Conservation (phyloP, 37 sponge, comb jelly and placozoan genomes). For the Corticium candelabrum region DNA sequence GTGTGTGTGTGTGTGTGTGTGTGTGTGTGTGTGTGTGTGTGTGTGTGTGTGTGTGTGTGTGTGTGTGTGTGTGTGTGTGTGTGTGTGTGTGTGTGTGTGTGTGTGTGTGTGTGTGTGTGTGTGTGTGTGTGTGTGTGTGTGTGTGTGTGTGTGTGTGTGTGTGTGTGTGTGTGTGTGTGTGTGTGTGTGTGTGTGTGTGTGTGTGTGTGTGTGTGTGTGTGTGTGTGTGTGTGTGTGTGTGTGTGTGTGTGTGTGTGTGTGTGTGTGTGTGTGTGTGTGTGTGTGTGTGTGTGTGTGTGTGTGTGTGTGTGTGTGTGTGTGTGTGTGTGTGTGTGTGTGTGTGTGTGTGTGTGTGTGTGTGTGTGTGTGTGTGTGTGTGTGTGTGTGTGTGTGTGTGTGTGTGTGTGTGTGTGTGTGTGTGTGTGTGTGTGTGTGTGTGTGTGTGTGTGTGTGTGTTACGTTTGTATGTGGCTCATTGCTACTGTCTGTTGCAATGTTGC, state of each 20-base stretch:
- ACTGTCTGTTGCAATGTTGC: no score
- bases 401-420: no score
- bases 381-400: no score
- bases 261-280: constrained; percentile 20
- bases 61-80: constrained; percentile 17
- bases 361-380: no score
- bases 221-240: constrained; percentile 22
- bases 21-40: constrained; percentile 14
- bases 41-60: constrained; percentile 17
- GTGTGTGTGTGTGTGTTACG: no score
- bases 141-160: not conserved
- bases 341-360: not conserved
- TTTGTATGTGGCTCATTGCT: no score
- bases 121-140: constrained; percentile 5
- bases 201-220: constrained; percentile 18
- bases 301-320: not conserved
- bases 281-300: not conserved
- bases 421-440: no score
- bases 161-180: constrained; percentile 3
- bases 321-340: not conserved
- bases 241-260: constrained; percentile 19
- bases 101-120: constrained; percentile 10
- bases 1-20: constrained; percentile 15
- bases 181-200: constrained; percentile 16
- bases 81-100: constrained; percentile 20